phyloP scores from a whole-genome alignment of 2,888 invertebrate genomes.

The Agriopis leucophaearia region DNA sequence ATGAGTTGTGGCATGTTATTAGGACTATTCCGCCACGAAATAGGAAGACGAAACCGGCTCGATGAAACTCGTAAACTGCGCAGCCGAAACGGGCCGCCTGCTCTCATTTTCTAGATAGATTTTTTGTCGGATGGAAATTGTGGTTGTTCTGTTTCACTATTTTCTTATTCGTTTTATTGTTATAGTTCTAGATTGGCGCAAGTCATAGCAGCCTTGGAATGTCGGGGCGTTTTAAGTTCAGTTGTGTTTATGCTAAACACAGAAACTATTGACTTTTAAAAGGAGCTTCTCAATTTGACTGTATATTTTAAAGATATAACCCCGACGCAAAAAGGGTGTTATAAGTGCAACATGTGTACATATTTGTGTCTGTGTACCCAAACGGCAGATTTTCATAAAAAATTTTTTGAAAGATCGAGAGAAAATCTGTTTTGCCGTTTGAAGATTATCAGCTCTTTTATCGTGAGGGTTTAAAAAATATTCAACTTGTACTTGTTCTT shows the following conservation, averaged over 20 bases:
- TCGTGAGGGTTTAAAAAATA: too few species aligned
- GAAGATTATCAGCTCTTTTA: too few species aligned
- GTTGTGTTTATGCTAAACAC: background rate
- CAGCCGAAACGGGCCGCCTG: slow-evolving; percentile 55
- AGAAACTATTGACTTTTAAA: background rate
- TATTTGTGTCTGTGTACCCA: too few species aligned
- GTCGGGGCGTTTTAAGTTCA: slow-evolving; percentile 7
- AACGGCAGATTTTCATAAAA: too few species aligned
- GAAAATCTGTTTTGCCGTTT: too few species aligned
- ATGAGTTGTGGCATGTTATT: slow-evolving; percentile 86
- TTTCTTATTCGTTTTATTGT: slow-evolving; percentile 51
- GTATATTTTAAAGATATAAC: too few species aligned
- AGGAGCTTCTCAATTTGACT: too few species aligned
- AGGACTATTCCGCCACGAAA: slow-evolving; percentile 80
- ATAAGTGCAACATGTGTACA: too few species aligned
- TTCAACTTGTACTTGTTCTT: too few species aligned
- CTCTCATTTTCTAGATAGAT: slow-evolving; percentile 60
- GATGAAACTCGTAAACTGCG: slow-evolving; percentile 71
- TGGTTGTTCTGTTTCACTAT: slow-evolving; percentile 45
- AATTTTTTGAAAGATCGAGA: too few species aligned
- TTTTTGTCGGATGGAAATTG: slow-evolving; percentile 54
- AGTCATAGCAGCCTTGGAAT: background rate
- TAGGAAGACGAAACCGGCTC: slow-evolving; percentile 74
- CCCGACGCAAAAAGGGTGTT: too few species aligned
- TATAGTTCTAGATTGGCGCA: slow-evolving; percentile 21